These are phyloP conservation scores for Heliconius ethilla DNA, from an alignment of 2,888 invertebrate species.

Conservation along the genomic window DNA sequence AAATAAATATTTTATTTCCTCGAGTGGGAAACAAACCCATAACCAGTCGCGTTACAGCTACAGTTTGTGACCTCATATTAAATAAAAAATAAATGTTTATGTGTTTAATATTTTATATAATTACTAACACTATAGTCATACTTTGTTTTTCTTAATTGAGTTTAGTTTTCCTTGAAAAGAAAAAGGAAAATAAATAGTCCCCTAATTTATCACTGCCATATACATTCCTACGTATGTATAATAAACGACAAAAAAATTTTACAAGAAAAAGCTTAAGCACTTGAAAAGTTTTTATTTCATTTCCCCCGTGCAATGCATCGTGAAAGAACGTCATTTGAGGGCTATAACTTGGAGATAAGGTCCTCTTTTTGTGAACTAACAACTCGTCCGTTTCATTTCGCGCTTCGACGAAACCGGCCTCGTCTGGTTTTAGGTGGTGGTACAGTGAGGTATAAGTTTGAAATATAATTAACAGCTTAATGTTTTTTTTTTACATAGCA, in stretches of 20 bases:
- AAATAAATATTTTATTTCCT: too few relatives aligned
- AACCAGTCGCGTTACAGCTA: too few relatives aligned
- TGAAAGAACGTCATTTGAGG: conserved; percentile 42
- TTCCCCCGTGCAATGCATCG: conserved; percentile 40
- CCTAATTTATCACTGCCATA: too few relatives aligned
- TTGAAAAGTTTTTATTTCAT: conserved; percentile 44
- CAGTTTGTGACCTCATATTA: too few relatives aligned
- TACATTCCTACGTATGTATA: too few relatives aligned
- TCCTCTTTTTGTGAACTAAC: conserved; percentile 50
- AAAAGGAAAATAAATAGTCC: too few relatives aligned
- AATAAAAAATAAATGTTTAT: too few relatives aligned
- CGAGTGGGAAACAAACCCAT: too few relatives aligned
- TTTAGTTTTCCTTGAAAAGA: too few relatives aligned
- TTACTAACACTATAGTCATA: too few relatives aligned
- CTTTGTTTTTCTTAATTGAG: too few relatives aligned
- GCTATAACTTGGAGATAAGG: conserved; percentile 41
- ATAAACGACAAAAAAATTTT: not conserved
- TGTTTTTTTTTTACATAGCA: not conserved
- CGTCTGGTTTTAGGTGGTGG: conserved; percentile 41
- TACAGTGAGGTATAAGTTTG: conserved; percentile 42
- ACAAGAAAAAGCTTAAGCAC: conserved; percentile 2
- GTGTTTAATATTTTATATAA: too few relatives aligned
- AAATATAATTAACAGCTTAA: not conserved
- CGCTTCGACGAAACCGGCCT: conserved; percentile 54
- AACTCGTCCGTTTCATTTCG: conserved; percentile 67